phyloP scores from a whole-genome alignment of 2,113 vertebrate species.

The Syngnathus floridae region DNA sequence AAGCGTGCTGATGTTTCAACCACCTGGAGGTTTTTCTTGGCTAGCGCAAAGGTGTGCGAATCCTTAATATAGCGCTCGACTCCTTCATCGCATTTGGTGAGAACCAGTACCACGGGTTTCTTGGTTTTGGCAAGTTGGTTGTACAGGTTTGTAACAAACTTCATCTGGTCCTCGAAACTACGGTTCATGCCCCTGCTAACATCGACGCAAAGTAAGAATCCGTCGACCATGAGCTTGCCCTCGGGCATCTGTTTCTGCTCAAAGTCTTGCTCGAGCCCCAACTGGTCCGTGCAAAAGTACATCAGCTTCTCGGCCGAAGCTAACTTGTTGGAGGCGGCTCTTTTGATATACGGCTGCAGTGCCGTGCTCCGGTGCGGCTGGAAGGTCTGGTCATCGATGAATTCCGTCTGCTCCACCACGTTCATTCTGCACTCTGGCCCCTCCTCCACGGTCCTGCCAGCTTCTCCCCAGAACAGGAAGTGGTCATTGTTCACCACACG shows the following conservation, averaged over 20 bases:
- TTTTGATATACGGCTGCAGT: conserved; percentile 92
- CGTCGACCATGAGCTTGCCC: conserved; percentile 89
- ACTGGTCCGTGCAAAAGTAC: conserved; percentile 98
- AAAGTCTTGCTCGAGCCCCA: conserved; percentile 97
- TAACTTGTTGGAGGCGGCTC: conserved; percentile 88
- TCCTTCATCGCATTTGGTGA: conserved; percentile 96
- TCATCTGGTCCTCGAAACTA: conserved; percentile 96
- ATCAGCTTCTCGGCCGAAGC: conserved; percentile 97
- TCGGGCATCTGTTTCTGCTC: conserved; percentile 99
- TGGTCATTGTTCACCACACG: conserved; percentile 98
- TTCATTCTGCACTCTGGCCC: conserved; percentile 83
- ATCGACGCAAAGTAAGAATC: conserved; percentile 88
- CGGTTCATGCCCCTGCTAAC: conserved; percentile 96
- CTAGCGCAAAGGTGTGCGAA: conserved; percentile 85
- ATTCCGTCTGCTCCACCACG: conserved; percentile 97
- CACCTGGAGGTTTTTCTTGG: conserved; percentile 96
- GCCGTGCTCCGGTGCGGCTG: conserved; percentile 95
- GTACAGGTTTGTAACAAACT: conserved; percentile 89
- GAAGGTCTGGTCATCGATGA: conserved; percentile 97
- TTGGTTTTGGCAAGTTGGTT: conserved; percentile 94
- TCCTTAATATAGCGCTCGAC: conserved; percentile 97
- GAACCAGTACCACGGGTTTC: conserved; percentile 85
- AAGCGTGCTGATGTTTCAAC: conserved; percentile 94
- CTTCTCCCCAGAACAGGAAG: conserved; percentile 98
- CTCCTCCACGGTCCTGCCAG: conserved; percentile 80